Base-by-base conservation (phyloP, 2,113 vertebrate species). In the Amphiprion percula region DNA sequence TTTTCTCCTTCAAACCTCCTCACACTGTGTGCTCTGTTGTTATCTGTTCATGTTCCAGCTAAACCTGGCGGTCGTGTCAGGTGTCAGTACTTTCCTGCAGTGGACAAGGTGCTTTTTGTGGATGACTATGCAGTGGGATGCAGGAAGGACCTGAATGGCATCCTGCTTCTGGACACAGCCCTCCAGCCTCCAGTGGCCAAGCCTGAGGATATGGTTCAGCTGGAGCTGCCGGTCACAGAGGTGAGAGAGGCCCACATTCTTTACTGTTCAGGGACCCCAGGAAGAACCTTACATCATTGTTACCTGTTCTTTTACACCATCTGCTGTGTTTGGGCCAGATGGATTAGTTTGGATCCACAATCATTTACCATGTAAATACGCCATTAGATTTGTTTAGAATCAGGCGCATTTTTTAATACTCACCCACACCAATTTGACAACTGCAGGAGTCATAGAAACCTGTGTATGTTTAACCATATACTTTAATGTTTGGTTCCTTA, bases 21-120 rank as follows among this genome's bases (percentile, higher is more conserved):
- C 24, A 75, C 41, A 2, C 2, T 65, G 37, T 75, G 23, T 87
- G 14, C 53, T 86, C 10, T 85, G 39, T 50, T 79, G 44, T 83
- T 39, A 23, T 87, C 56, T 72, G 21, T 73, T 61, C 58, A 17
- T 46, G 10, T 71, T 66, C 14, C 90, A 99, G 98, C 96, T 80
- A 99, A 99, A 94, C 96, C 97, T 24, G 98, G 97, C 37, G 96
- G 97, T 75, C 96, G 96, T 55, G 97, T 99, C 93, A 96, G 96
- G 88, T 99, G 98, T 95, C 98, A 99, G 92, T 99, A 99, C 95
- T 97, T 99, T 89, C 97, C 97, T 56, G 96, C 97, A 54, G 98
- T 99, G 93, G 98, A 99, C 95, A 99, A 99, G 94, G 98, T 99
- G 90, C 95, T 99, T 91, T 99, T 99, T 92, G 97, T 99, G 95